Evolutionary conservation across 2,888 invertebrate species (phyloP).

Genomic region (Sepioteuthis lessoniana): DNA sequence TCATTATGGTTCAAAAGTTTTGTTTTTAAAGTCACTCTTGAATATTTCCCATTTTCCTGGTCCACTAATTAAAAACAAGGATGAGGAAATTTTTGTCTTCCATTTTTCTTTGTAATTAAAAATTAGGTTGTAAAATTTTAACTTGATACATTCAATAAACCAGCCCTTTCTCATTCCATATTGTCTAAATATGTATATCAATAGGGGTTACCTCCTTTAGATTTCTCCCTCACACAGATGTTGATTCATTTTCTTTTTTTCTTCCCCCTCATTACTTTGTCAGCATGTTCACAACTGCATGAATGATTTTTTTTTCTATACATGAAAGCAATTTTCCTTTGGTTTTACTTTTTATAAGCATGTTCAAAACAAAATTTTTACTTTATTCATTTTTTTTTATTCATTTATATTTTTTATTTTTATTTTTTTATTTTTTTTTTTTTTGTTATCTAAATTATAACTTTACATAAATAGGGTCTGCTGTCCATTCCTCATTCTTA

Average conservation of each 20-base stretch:
- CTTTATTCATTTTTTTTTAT: too few relatives aligned
- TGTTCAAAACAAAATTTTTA: neutral
- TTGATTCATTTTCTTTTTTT: neutral
- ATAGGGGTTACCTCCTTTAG: neutral
- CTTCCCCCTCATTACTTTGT: neutral
- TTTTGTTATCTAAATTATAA: too few relatives aligned
- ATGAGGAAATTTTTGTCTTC: neutral
- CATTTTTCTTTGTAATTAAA: neutral
- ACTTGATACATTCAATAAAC: neutral
- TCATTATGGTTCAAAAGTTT: neutral
- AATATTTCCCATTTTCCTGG: neutral
- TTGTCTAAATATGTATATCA: neutral
- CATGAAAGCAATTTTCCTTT: neutral
- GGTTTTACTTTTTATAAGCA: neutral
- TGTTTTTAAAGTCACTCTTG: neutral
- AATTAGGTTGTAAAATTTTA: neutral
- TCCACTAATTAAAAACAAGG: neutral
- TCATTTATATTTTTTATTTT: too few relatives aligned
- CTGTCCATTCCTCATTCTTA: neutral
- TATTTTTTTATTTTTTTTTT: neutral
- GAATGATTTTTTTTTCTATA: neutral
- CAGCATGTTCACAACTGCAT: neutral
- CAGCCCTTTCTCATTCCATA: neutral
- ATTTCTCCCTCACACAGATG: neutral
- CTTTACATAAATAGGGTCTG: neutral